Percentiles rank a stretch among this genome's conserved stretches.
Evolutionary conservation across 1,140 invertebrate genomes (phyloP).

Genomic region (Euura saliciscinereae): DNA sequence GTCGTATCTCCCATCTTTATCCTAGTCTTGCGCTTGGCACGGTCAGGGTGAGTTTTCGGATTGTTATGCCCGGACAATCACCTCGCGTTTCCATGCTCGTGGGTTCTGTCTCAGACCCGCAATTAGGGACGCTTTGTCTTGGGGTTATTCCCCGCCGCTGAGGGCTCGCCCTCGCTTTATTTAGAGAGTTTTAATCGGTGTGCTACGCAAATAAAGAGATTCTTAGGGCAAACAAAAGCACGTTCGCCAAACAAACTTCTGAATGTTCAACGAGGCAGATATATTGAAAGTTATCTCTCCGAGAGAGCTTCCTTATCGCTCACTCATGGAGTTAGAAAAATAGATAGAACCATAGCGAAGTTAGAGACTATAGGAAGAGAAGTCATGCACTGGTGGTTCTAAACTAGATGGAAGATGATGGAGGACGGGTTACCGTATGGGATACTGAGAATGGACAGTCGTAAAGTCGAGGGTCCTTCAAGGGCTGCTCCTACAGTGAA

Average conservation of each 20-base stretch:
- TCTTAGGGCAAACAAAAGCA: not conserved
- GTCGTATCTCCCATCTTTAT: no score
- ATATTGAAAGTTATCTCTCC: not conserved
- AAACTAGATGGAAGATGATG: no score
- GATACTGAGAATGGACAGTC: not conserved
- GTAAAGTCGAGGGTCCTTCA: slow-evolving; percentile 1
- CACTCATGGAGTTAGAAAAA: no score
- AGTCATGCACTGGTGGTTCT: no score
- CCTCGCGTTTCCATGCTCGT: not conserved
- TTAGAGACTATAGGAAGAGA: no score
- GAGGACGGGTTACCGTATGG: no score
- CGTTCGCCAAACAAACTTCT: not conserved
- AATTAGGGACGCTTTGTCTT: slow-evolving; percentile 1
- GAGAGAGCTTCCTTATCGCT: not conserved
- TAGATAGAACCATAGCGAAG: no score
- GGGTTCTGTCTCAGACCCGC: not conserved
- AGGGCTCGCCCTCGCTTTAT: not conserved
- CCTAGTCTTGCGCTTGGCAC: no score
- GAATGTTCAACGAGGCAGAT: not conserved
- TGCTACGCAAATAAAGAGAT: not conserved
- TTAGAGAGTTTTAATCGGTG: not conserved
- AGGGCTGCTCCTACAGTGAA: not conserved
- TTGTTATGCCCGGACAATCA: not conserved
- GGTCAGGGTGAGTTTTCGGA: not conserved
- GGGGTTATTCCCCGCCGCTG: not conserved